phyloP scores from a whole-genome alignment of 2,113 vertebrate species.

The Scomber scombrus region DNA sequence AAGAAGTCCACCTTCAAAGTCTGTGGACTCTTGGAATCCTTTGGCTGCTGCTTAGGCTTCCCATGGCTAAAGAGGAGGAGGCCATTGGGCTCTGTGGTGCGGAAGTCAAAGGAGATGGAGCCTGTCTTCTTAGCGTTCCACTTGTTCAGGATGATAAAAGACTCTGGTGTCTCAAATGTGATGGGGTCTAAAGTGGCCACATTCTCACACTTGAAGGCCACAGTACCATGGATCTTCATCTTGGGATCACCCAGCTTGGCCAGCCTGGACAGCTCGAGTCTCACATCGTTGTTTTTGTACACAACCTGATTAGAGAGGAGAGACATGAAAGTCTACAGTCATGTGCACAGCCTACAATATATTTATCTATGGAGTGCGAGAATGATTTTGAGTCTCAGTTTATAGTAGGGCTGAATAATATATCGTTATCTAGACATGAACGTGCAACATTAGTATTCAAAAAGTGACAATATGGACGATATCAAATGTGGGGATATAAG shows the following conservation, averaged over 20 bases:
- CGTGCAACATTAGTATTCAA: too few relatives aligned
- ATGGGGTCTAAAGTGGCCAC: conserved; percentile 98
- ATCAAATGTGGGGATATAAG: too few relatives aligned
- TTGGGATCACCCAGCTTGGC: conserved; percentile 95
- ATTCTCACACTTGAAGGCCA: conserved; percentile 98
- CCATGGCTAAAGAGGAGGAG: conserved; percentile 98
- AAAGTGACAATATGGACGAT: too few relatives aligned
- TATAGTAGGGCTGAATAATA: too few relatives aligned
- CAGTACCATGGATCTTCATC: conserved; percentile 96
- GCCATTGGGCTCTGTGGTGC: conserved; percentile 97
- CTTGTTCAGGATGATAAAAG: conserved; percentile 94
- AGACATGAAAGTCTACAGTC: background rate
- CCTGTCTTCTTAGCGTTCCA: conserved; percentile 99
- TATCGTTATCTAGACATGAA: too few relatives aligned
- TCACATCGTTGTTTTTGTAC: conserved; percentile 98
- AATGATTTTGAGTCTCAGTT: too few relatives aligned
- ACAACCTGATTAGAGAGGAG: conserved; percentile 88
- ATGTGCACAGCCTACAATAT: background rate
- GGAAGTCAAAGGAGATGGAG: conserved; percentile 98
- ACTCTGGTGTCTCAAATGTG: conserved; percentile 97
- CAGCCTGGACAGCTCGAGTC: conserved; percentile 95
- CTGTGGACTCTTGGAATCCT: conserved; percentile 93
- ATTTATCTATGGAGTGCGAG: too few relatives aligned
- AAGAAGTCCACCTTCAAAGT: conserved; percentile 98
- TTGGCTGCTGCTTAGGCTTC: conserved; percentile 93